Conservation (phyloP, 2,888 invertebrate genomes). For the Aplocera efformata region DNA sequence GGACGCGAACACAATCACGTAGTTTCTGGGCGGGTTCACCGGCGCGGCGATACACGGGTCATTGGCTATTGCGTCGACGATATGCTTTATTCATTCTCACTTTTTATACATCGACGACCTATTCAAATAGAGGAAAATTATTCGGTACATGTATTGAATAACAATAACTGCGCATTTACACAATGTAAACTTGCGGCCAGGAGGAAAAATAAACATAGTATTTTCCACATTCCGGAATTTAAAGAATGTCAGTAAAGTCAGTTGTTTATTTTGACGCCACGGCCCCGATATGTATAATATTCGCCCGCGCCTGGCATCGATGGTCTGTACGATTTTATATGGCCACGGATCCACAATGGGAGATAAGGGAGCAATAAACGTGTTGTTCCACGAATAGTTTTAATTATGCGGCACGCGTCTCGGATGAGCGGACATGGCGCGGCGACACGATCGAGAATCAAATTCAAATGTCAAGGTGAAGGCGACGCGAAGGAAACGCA, state of each 20-base stretch:
- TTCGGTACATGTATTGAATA: constrained; percentile 10
- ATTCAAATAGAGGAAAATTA: constrained; percentile 1
- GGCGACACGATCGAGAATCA: constrained; percentile 66
- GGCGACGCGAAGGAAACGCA: constrained; percentile 71
- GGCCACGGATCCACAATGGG: neutral
- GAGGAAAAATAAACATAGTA: constrained; percentile 21
- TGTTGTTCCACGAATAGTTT: constrained; percentile 18
- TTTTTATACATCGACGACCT: neutral
- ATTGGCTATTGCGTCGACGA: constrained; percentile 29
- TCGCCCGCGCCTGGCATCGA: neutral
- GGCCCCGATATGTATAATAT: constrained; percentile 1
- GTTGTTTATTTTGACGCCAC: constrained; percentile 12
- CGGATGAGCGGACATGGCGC: constrained; percentile 51
- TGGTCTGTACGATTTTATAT: neutral
- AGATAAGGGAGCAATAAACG: constrained; percentile 1
- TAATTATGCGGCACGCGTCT: constrained; percentile 50
- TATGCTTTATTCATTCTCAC: neutral
- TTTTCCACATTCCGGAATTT: constrained; percentile 17
- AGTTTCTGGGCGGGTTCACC: constrained; percentile 30
- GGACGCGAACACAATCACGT: too few species aligned
- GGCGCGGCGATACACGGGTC: constrained; percentile 29
- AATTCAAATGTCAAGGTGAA: constrained; percentile 76
- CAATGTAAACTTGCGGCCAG: constrained; percentile 10
- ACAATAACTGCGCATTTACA: constrained; percentile 6
- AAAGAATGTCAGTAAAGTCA: constrained; percentile 15